phyloP scores from a whole-genome alignment of 2,797 vertebrate genomes.

The Phoebastria nigripes region DNA sequence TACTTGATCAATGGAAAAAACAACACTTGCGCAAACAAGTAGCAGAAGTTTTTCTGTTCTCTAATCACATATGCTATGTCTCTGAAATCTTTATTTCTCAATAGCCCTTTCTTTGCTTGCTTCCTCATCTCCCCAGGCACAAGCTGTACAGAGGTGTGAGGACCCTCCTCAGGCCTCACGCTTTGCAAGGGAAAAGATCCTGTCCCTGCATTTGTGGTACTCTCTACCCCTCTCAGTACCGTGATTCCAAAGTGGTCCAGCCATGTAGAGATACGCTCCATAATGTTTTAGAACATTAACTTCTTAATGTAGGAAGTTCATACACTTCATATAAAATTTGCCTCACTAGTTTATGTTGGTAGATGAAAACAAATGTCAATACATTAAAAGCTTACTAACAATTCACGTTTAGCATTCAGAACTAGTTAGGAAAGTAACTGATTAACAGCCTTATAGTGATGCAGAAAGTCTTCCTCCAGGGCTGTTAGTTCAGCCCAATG shows the following conservation, averaged over 20 bases:
- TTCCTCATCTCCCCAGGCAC: neutral
- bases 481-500: neutral
- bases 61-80: neutral
- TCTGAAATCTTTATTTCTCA: neutral
- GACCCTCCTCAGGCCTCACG: too few relatives aligned
- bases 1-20: neutral
- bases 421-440: neutral
- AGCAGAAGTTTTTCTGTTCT: neutral
- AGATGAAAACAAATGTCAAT: neutral
- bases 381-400: neutral
- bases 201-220: neutral
- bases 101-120: neutral
- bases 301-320: neutral
- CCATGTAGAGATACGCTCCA: accelerated
- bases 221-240: too few relatives aligned
- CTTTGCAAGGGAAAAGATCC: neutral
- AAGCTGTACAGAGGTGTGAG: neutral
- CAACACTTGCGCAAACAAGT: accelerated
- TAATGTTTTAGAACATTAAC: neutral
- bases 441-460: neutral
- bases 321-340: neutral
- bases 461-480: neutral
- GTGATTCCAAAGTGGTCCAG: neutral
- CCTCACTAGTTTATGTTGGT: neutral
- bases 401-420: neutral